Conservation (phyloP, 1,140 invertebrate genomes). For the Cepaea nemoralis region DNA sequence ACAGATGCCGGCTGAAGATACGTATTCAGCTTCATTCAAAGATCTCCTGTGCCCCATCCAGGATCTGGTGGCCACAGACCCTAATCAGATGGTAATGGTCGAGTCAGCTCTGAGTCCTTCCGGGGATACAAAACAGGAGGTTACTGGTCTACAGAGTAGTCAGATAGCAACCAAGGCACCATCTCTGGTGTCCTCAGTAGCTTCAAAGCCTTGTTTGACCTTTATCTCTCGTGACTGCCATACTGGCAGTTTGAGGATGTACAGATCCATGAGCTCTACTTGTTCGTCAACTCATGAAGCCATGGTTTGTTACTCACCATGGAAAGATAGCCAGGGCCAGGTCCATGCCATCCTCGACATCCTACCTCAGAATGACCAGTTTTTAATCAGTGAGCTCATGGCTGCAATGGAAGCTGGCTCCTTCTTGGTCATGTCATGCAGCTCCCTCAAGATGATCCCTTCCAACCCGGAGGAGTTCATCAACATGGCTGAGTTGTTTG, state of each 20-base stretch:
- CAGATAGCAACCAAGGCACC: background rate
- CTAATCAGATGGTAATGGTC: background rate
- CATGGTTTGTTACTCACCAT: background rate
- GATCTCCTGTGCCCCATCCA: conserved; percentile 32
- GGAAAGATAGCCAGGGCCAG: conserved; percentile 37
- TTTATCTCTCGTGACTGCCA: background rate
- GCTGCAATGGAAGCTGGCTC: conserved; percentile 56
- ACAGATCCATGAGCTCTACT: background rate
- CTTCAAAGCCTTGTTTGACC: background rate
- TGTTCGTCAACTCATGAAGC: background rate
- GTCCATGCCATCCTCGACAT: conserved; percentile 40
- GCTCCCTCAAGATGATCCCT: conserved; percentile 50
- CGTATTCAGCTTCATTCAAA: conserved; percentile 47
- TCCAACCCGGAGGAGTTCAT: conserved; percentile 62
- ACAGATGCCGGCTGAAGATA: conserved; percentile 56
- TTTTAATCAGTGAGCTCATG: conserved; percentile 52
- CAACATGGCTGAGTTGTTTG: conserved; percentile 67
- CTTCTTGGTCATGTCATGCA: conserved; percentile 55
- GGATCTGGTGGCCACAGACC: background rate
- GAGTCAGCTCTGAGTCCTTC: background rate
- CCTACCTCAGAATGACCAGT: conserved; percentile 46
- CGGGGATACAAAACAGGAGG: background rate
- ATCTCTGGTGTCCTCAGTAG: too few species aligned
- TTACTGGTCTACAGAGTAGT: background rate
- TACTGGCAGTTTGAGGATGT: background rate